These are phyloP conservation scores for Cheiracanthium punctorium DNA, from an alignment of 2,888 invertebrate genomes.

Conservation along the genomic window DNA sequence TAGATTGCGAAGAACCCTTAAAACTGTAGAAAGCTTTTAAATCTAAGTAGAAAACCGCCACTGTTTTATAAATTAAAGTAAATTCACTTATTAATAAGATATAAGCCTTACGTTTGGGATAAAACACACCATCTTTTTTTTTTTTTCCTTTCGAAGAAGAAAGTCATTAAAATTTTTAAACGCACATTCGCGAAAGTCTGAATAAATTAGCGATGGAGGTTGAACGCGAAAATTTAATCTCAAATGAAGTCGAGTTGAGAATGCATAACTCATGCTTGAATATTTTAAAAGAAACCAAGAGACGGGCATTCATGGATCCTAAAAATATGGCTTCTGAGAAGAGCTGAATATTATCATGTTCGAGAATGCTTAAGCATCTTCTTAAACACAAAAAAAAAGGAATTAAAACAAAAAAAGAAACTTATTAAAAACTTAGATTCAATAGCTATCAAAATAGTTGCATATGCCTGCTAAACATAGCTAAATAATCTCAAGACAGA, in stretches of 20 bases:
- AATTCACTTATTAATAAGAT: not conserved
- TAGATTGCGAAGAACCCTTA: not conserved
- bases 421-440: too few species aligned
- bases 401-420: too few species aligned
- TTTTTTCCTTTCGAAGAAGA: too few species aligned
- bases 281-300: not conserved
- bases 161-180: not conserved
- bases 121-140: not conserved
- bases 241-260: not conserved
- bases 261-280: not conserved
- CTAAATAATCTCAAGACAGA: too few species aligned
- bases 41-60: not conserved
- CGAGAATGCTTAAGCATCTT: too few species aligned
- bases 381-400: too few species aligned
- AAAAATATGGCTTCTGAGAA: too few species aligned
- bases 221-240: not conserved
- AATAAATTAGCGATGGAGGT: not conserved
- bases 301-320: not conserved
- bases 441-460: too few species aligned
- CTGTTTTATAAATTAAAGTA: not conserved
- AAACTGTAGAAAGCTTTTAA: not conserved
- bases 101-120: not conserved
- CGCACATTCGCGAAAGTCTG: not conserved
- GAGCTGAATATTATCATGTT: too few species aligned
- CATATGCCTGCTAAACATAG: too few species aligned